Evolutionary conservation across 1,140 invertebrate species (phyloP), one percentile per base, ranked within the genome.

Genomic region (Drosophila triauraria): DNA sequence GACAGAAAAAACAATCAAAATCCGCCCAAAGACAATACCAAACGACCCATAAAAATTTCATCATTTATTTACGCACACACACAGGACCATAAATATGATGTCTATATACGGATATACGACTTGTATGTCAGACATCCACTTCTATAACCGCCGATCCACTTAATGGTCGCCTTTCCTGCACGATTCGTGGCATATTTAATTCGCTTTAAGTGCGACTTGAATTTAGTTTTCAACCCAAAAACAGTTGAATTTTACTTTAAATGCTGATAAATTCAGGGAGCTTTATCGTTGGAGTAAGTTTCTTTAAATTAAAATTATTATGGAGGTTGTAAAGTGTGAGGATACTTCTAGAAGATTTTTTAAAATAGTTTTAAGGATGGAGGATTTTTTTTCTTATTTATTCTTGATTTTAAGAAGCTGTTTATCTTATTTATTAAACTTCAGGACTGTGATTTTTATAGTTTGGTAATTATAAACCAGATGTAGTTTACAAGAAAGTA

Each of bases 1-100:
- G 81, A 80, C 83, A 87, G 51, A 86, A 86, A 54, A 77, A 65
- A 77, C 74, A 59, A 77, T 68, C 68, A 72, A 74, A 74, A 74
- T 72, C 70, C 43, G 42, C 57, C 43, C 75, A 75, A 75, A 76
- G 61, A 76, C 71, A 65, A 57, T 32, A 25, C 60, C 71, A 51
- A 57, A 75, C 61, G 59, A 58, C 51, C 61, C 67, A 77, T 77
- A 77, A 77, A 77, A 77, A 77, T 77, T 69, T 77, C 75, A 77
- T 76, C 63, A 77, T 77, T 77, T 77, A 77, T 77, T 77, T 77
- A 77, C 44, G 27, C 53, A 72, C 53, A 72, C 44, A 59, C 44
- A 59, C 68, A 44, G 46, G 32, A 17, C 46, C 40, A 76, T 76
- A 76, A 57, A 67, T 67, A 67, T 67, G 51, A 76, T 76, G 74